Base-by-base conservation (phyloP, 1,140 invertebrate genomes). In the Musca domestica region DNA sequence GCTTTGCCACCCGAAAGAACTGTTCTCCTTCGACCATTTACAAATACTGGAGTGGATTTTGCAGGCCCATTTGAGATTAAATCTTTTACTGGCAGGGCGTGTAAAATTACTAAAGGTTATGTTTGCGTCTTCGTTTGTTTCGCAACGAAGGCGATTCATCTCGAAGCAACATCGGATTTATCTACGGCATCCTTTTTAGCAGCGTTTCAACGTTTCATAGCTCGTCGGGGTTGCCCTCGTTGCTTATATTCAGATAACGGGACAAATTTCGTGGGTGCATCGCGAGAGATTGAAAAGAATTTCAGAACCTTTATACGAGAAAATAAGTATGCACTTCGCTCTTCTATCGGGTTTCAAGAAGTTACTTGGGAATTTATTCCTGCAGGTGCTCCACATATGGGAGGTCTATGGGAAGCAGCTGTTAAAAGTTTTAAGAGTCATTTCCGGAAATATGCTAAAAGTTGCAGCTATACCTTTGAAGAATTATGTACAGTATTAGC, bases 361-460 rank as follows among this genome's bases (percentile, higher is more conserved):
- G 64, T 58, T 17, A 4, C 30, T n/a, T 68, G 56, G 48, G 25
- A 68, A 52, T 68, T 68, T 64, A 64, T 51, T 64, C 67, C 67
- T 3, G 58, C 67, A 12, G 9, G 3, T 19, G 65, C 68, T 15
- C 74, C 76, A 12, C 71, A 75, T 52, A 76, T 76, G n/a, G n/a
- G n/a, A 41, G 72, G 74, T 7, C 41, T 76, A 10, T 71, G 69
- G 69, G 75, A 78, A 65, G 66, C 75, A 1, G 71, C 69, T 10
- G 72, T 78, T 0, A 75, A 74, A 69, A 73, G 71, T 2, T 27
- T 64, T 3, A 76, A 76, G 48, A 63, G 73, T 48, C 72, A 76
- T 66, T 30, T 78, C 0, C 66, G 56, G 2, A 27, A 48, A 5
- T 12, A 19, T 41, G 27, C 46, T 25, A 63, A 61, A 1, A 20